Base-by-base conservation (phyloP, 2,888 invertebrate genomes). In the Temnothorax rugatulus region DNA sequence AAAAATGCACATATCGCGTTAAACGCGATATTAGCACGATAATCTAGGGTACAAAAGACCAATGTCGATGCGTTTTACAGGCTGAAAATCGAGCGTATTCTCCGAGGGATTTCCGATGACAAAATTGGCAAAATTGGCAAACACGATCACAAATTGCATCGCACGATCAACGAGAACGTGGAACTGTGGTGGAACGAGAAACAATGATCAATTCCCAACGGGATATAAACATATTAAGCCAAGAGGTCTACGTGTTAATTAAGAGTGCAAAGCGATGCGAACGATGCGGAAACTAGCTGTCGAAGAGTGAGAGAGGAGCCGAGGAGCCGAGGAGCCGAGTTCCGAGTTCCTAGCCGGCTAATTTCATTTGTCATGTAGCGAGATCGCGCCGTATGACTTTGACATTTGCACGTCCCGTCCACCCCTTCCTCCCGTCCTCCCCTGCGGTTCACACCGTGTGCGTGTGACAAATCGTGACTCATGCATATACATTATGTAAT, bases 401-500 rank as follows among this genome's bases (percentile, higher is more conserved):
- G 90, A 90, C 90, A 90, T 90, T 90, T 88, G 25, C 85, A 90
- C 86, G 84, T 83, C 83, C 82, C 85, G 50, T 83, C 79, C 73
- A 3, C 9, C 18, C 11, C 4, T 7, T n/a, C 21, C 15, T 21
- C 34, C n/a, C 7, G 4, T 29, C 0, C 47, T 47, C 4, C 15
- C 8, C 21, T 1, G 18, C 25, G 0, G 25, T 21, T 47, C 29
- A 11, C 66, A 1, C 66, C 18, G 66, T 83, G 29, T 3, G 29
- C 29, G 25, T 2, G 87, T 88, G 90, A 88, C 84, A 88, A 86
- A 86, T 88, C 82, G 88, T 90, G 90, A 90, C 84, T 90, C 88
- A 89, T 90, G 87, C 86, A 86, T 86, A 52, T 87, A 85, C 73
- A 90, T 90, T 90, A 90, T 88, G 75, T 90, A 90, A 90, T 90